Conservation (phyloP, 2,888 invertebrate genomes). For the Bursaphelenchus okinawaensis region DNA sequence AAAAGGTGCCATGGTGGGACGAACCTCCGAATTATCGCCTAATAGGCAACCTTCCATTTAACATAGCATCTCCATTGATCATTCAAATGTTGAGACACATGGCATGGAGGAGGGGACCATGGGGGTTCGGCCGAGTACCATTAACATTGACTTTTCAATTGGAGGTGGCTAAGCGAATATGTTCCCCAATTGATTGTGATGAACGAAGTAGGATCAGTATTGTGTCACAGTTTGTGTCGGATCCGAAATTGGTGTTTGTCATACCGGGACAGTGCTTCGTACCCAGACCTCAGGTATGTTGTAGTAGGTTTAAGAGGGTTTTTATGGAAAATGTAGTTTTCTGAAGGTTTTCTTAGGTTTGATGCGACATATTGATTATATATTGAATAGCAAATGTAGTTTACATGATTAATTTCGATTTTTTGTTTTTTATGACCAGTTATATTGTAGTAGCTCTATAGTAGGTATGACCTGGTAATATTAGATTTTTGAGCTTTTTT, state of each 20-base stretch:
- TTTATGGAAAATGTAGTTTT: constrained; percentile 2
- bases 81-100: constrained; percentile 79
- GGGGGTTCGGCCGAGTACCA: constrained; percentile 74
- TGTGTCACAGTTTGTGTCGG: constrained; percentile 88
- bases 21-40: constrained; percentile 59
- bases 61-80: constrained; percentile 84
- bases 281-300: neutral
- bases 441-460: no score
- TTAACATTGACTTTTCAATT: constrained; percentile 95
- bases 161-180: constrained; percentile 88
- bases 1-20: constrained; percentile 66
- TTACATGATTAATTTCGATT: neutral
- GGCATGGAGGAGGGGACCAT: constrained; percentile 70
- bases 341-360: neutral
- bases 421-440: no score
- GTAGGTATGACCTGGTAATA: no score
- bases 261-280: constrained; percentile 69
- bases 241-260: constrained; percentile 74
- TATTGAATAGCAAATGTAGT: neutral
- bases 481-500: no score
- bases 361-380: neutral
- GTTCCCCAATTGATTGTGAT: constrained; percentile 67
- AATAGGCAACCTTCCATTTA: constrained; percentile 77
- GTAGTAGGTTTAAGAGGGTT: no score
- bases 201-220: constrained; percentile 83